phyloP scores from a whole-genome alignment of 2,113 vertebrate genomes.

The Crypturellus undulatus region DNA sequence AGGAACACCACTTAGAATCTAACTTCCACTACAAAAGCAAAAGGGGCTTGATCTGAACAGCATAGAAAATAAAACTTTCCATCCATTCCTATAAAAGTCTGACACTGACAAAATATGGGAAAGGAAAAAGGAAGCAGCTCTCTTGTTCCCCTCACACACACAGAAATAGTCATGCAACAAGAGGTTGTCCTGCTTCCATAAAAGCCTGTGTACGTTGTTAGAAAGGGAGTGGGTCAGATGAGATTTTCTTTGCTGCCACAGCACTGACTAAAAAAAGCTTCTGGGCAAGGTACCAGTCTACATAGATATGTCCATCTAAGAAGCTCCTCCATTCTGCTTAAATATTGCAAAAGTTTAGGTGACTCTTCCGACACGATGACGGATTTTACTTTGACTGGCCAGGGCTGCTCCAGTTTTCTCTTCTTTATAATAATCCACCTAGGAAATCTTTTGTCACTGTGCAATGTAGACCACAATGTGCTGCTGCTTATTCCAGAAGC shows the following conservation, averaged over 20 bases:
- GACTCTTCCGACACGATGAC: not conserved
- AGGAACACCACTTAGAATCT: not conserved
- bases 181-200: not conserved
- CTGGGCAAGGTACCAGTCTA: not conserved
- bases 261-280: not conserved
- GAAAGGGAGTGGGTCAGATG: not conserved
- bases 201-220: not conserved
- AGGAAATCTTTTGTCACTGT: not conserved
- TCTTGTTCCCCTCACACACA: fast-evolving
- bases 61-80: not conserved
- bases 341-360: not conserved
- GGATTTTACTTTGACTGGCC: not conserved
- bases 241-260: not conserved
- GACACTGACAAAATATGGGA: fast-evolving
- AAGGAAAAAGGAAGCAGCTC: not conserved
- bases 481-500: not conserved
- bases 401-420: not conserved
- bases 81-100: not conserved
- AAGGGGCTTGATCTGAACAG: not conserved
- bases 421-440: not conserved
- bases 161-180: not conserved
- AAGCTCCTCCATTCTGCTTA: not conserved
- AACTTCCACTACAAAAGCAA: not conserved
- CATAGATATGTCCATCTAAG: not conserved
- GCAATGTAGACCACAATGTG: not conserved